Conservation (phyloP, 1,140 invertebrate genomes). For the Brachionus manjavacas region DNA sequence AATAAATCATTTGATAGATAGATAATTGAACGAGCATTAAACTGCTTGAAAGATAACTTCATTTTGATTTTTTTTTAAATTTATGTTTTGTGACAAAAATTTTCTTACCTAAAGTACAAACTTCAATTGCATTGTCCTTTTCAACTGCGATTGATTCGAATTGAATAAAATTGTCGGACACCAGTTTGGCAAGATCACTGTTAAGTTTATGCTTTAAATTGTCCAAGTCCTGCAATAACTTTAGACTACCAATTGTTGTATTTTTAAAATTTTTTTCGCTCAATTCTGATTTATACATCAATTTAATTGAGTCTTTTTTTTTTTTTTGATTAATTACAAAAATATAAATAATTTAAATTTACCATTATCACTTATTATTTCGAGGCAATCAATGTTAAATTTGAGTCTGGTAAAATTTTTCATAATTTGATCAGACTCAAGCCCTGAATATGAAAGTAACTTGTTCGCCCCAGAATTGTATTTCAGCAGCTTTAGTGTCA, state of each 20-base stretch:
- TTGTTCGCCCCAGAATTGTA: background rate
- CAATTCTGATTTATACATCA: background rate
- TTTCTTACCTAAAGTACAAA: background rate
- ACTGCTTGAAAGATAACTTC: too few species aligned
- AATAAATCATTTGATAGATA: too few species aligned
- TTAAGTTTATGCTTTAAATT: background rate
- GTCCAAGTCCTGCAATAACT: background rate
- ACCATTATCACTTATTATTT: background rate
- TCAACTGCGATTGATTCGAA: background rate
- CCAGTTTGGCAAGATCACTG: background rate
- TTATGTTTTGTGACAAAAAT: background rate
- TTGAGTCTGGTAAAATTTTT: background rate
- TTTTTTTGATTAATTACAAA: background rate
- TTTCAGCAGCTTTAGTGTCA: background rate
- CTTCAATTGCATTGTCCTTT: background rate
- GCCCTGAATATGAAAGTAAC: background rate
- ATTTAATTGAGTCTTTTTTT: background rate
- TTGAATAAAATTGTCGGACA: background rate
- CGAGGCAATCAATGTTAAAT: background rate
- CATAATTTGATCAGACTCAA: background rate
- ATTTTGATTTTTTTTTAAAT: background rate
- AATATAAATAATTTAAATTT: background rate
- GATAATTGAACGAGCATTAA: too few species aligned
- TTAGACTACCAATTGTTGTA: background rate
- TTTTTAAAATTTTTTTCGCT: background rate